Conservation (phyloP, 2,888 invertebrate species). For the Phoronis australis region DNA sequence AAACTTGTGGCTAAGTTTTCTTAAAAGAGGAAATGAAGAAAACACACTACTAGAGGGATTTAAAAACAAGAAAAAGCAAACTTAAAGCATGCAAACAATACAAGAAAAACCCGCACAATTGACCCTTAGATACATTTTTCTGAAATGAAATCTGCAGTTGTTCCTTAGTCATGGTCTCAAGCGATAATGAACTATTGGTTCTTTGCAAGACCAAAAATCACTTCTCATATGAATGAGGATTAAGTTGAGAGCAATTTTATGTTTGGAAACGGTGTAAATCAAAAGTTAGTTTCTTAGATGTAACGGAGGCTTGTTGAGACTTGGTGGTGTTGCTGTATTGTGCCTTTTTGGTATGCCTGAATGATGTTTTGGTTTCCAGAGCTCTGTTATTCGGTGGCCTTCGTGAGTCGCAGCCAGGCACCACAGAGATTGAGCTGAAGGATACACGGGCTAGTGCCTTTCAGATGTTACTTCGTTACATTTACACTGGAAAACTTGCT, state of each 20-base stretch:
- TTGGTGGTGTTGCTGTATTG: background rate
- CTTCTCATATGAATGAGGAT: too few relatives aligned
- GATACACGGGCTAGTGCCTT: constrained; percentile 60
- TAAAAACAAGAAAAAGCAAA: too few relatives aligned
- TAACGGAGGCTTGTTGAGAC: background rate
- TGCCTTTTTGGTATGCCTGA: background rate
- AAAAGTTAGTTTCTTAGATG: too few relatives aligned
- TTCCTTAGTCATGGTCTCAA: background rate
- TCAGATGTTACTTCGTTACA: constrained; percentile 76
- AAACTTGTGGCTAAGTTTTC: too few relatives aligned
- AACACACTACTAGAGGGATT: too few relatives aligned
- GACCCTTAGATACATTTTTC: too few relatives aligned
- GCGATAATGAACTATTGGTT: too few relatives aligned
- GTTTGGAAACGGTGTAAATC: background rate
- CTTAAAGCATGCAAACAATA: background rate
- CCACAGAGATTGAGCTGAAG: constrained; percentile 71
- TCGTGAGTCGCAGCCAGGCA: constrained; percentile 63
- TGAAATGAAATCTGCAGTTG: background rate
- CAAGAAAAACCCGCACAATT: background rate
- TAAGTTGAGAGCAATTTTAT: background rate
- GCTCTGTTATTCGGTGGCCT: constrained; percentile 63
- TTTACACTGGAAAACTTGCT: constrained; percentile 79
- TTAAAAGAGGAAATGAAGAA: too few relatives aligned
- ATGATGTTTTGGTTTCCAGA: constrained; percentile 36
- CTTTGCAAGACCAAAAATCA: too few relatives aligned